A percentile compares a stretch with the other conserved stretches of the same genome.
Conservation (phyloP, 1,140 invertebrate species). For the Mactra quadrangularis region DNA sequence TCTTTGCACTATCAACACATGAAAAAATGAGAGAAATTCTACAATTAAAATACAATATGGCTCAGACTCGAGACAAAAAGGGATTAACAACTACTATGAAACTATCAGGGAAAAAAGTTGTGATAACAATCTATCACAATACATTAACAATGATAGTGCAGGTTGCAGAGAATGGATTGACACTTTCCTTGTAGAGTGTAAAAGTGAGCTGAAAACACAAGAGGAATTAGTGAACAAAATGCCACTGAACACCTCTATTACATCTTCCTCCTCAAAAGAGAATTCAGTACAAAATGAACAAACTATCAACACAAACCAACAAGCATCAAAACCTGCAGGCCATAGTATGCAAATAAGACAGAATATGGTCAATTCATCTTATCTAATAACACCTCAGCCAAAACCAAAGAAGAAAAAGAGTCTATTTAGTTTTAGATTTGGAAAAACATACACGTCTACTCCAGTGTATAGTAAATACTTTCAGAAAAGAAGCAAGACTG, state of each 20-base stretch:
- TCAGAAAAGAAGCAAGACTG: not conserved
- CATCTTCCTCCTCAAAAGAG: not conserved
- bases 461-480: not conserved
- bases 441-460: conserved; percentile 1
- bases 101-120: not conserved
- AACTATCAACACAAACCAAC: not conserved
- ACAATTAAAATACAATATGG: not conserved
- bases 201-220: not conserved
- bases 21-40: conserved; percentile 5
- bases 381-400: not conserved
- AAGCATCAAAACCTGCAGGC: not conserved
- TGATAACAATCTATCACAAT: conserved; percentile 18
- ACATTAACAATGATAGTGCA: conserved; percentile 7
- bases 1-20: conserved; percentile 4
- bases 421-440: conserved; percentile 1
- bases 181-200: not conserved
- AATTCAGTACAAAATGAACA: not conserved
- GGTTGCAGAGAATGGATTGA: conserved; percentile 1
- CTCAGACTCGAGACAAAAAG: not conserved
- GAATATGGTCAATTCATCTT: not conserved
- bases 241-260: not conserved
- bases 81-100: not conserved
- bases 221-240: not conserved
- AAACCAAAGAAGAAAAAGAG: conserved; percentile 23
- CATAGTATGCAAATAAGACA: not conserved